Base-by-base conservation (phyloP, 2,113 vertebrate species). In the Peucedramus taeniatus region DNA sequence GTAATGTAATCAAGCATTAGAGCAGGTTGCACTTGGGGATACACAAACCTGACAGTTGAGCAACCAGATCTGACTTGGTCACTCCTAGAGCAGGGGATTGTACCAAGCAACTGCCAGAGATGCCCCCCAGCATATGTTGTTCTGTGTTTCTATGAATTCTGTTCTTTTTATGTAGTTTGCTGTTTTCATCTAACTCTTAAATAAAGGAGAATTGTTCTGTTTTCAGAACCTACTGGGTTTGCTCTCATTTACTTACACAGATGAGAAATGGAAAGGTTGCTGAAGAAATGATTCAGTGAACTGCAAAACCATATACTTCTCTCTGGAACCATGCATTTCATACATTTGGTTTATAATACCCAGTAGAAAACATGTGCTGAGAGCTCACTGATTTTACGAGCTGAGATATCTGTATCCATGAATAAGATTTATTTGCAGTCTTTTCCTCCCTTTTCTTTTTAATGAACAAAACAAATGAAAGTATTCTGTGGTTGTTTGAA, bases 371-470 rank as follows among this genome's bases (percentile, higher is more conserved):
- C 45, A 70, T 40, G 56, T 91, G 39, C 86, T 69, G 50, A 86
- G 80, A 87, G 17, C 72, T 93, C 65, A 37, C 24, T 88, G 61
- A 75, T 92, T 95, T 92, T 89, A 94, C 77, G 87, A 92, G 76
- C 57, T 49, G 80, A 83, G 69, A 37, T 83, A 96, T 84, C 84
- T 69, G 28, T 33, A 11, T 42, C 47, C 75, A 63, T 94, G 93
- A 97, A 93, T 87, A 95, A 96, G 93, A 95, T 85, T 75, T 83
- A 69, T 89, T 87, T 95, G 65, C 17, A 0, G 20, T 59, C 54
- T 88, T 89, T 95, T 96, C 74, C 86, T 95, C 69, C 93, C 63
- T 89, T 81, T 92, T 95, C 94, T 95, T 97, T 80, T 80, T 61
- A 59, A 93, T 94, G 82, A 95, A 92, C 70, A 94, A 91, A 93